Base-by-base conservation (phyloP, 2,888 invertebrate species). In the Drosophila nigricruria region DNA sequence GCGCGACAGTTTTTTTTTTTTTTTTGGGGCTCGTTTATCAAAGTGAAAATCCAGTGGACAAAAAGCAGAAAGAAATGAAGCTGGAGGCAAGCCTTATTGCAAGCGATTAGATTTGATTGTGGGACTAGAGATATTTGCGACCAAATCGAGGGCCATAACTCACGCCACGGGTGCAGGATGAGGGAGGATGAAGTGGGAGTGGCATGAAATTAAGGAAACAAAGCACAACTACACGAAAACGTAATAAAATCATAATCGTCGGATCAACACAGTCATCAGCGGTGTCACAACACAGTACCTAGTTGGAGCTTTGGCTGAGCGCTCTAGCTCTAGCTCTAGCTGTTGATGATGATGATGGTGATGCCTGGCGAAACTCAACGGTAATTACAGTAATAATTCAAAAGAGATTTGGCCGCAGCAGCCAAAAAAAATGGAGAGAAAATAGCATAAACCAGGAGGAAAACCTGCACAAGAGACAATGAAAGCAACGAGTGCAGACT, bases 221-320 rank as follows among this genome's bases (percentile, higher is more conserved):
- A 82, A 77, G 83, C 83, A 83, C 79, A 87, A 82, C 87, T 88
- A 83, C 87, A 87, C 86, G 88, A 81, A 81, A 84, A 83, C 87
- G 82, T 90, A 91, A 91, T 91, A 91, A 91, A 91, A 91, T 91
- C 91, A 91, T 91, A 91, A 91, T 91, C 92, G 89, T 88, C 80
- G 92, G 92, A 91, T 91, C 92, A 91, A 91, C 91, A 91, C 88
- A 90, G 89, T 88, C 91, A 91, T 91, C 92, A 91, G 91, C 91
- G 88, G 82, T 86, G 88, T 83, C 88, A 88, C 87, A 91, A 81
- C 82, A 87, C 81, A 84, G 81, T 63, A 50, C 65, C 73, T 47
- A 68, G 59, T 43, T 50, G 53, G 20, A 47, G 50, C 18, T 43
- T 14, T 59, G 52, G 49, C 42, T 8, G 25, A 23, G 23, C 12